A percentile compares a stretch with the other conserved stretches of the same genome.
These are phyloP conservation scores for Amphiprion ocellaris DNA, from an alignment of 2,113 vertebrate species.

Conservation along the genomic window DNA sequence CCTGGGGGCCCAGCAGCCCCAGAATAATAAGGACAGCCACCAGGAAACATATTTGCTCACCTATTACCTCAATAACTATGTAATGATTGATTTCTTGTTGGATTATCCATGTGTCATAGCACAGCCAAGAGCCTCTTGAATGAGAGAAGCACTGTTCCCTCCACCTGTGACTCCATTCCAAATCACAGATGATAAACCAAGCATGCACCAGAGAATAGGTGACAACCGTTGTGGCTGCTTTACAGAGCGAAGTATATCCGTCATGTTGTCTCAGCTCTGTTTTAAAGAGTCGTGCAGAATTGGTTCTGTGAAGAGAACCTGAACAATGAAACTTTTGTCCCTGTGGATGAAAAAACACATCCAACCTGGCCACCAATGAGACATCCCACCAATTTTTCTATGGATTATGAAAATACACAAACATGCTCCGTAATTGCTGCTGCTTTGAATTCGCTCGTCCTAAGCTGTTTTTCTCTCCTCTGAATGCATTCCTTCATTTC, in stretches of 20 bases:
- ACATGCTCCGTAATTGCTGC: slow-evolving; percentile 30
- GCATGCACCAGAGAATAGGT: slow-evolving; percentile 29
- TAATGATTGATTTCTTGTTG: slow-evolving; percentile 82
- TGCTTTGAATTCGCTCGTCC: slow-evolving; percentile 14
- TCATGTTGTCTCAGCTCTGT: slow-evolving; percentile 42
- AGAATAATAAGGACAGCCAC: slow-evolving; percentile 79
- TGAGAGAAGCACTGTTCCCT: slow-evolving; percentile 56
- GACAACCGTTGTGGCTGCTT: slow-evolving; percentile 38
- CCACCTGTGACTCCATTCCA: slow-evolving; percentile 62
- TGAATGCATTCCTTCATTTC: slow-evolving; percentile 17
- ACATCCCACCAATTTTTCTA: slow-evolving; percentile 36
- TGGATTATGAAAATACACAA: slow-evolving; percentile 21
- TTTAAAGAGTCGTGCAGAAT: slow-evolving; percentile 49
- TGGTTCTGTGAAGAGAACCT: slow-evolving; percentile 34
- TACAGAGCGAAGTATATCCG: slow-evolving; percentile 36
- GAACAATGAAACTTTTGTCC: slow-evolving; percentile 46
- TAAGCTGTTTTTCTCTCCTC: background rate
- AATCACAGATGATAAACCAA: slow-evolving; percentile 67
- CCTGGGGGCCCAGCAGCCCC: slow-evolving; percentile 58
- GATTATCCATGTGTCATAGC: slow-evolving; percentile 80
- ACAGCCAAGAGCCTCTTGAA: slow-evolving; percentile 70
- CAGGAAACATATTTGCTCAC: slow-evolving; percentile 78
- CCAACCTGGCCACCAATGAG: slow-evolving; percentile 16
- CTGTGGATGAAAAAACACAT: slow-evolving; percentile 23
- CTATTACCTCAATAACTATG: slow-evolving; percentile 79